Evolutionary conservation across 2,888 invertebrate genomes (phyloP).

Genomic region (Microplitis deprimator): DNA sequence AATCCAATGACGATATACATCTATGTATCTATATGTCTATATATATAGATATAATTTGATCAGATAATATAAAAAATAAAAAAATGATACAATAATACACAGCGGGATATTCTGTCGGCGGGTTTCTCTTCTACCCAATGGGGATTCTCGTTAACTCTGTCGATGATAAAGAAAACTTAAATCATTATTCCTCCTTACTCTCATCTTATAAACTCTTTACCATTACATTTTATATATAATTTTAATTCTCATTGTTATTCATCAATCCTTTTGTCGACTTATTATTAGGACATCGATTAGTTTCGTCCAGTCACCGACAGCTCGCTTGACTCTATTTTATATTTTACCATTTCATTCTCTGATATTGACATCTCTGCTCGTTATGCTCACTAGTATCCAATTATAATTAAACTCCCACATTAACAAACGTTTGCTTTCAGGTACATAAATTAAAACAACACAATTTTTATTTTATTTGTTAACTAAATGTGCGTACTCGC

Average conservation of each 20-base stretch:
- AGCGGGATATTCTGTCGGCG: constrained; percentile 62
- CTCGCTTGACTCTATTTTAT: background rate
- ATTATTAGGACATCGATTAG: constrained; percentile 34
- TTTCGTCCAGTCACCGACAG: constrained; percentile 24
- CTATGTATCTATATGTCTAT: background rate
- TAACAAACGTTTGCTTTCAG: no score
- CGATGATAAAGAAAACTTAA: background rate
- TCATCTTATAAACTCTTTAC: constrained; percentile 48
- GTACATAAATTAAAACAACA: no score
- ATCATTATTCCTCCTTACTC: constrained; percentile 28
- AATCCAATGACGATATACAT: background rate
- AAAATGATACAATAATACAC: constrained; percentile 64
- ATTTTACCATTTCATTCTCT: background rate
- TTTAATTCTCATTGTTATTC: constrained; percentile 30
- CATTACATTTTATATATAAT: constrained; percentile 21
- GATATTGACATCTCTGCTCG: constrained; percentile 3
- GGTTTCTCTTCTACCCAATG: constrained; percentile 60
- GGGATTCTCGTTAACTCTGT: constrained; percentile 62
- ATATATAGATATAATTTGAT: constrained; percentile 35
- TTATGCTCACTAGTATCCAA: background rate
- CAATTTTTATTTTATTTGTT: no score
- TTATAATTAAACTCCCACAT: background rate
- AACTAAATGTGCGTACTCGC: no score
- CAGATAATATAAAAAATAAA: constrained; percentile 51
- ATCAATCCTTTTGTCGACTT: constrained; percentile 38